Evolutionary conservation across 2,113 vertebrate genomes (phyloP).

Genomic region (Pachyramphus minor): DNA sequence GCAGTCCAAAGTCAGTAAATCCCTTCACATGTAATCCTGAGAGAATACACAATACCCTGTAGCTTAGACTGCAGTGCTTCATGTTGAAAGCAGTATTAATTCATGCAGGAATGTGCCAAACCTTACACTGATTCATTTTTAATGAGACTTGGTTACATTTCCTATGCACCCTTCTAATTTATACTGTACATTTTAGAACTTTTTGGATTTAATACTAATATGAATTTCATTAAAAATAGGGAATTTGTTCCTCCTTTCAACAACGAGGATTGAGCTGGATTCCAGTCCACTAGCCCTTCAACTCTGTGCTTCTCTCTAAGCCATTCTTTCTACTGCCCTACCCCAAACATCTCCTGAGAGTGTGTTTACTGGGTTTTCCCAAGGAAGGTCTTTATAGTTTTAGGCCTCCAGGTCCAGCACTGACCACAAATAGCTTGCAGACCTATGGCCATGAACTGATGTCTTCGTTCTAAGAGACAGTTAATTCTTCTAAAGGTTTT

Average conservation of each 20-base stretch:
- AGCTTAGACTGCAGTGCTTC: not conserved
- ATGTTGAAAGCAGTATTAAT: not conserved
- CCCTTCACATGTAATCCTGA: not conserved
- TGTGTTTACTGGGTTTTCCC: not conserved
- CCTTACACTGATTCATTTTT: not conserved
- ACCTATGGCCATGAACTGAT: not conserved
- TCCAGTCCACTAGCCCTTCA: not conserved
- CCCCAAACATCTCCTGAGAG: not conserved
- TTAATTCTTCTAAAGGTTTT: not conserved
- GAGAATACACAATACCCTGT: not conserved
- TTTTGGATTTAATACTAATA: not conserved
- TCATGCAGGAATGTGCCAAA: not conserved
- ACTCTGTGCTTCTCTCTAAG: not conserved
- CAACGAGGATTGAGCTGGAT: not conserved
- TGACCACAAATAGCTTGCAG: not conserved
- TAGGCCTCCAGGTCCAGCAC: not conserved
- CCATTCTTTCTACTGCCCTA: not conserved
- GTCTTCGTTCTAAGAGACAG: not conserved
- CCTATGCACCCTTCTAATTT: not conserved
- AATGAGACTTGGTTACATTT: not conserved
- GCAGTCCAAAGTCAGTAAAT: not conserved
- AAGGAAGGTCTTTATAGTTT: not conserved
- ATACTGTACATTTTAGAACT: not conserved
- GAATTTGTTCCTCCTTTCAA: not conserved
- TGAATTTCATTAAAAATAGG: not conserved